These are phyloP conservation scores for Xylota segnis DNA, from an alignment of 2,888 invertebrate species.

Conservation along the genomic window DNA sequence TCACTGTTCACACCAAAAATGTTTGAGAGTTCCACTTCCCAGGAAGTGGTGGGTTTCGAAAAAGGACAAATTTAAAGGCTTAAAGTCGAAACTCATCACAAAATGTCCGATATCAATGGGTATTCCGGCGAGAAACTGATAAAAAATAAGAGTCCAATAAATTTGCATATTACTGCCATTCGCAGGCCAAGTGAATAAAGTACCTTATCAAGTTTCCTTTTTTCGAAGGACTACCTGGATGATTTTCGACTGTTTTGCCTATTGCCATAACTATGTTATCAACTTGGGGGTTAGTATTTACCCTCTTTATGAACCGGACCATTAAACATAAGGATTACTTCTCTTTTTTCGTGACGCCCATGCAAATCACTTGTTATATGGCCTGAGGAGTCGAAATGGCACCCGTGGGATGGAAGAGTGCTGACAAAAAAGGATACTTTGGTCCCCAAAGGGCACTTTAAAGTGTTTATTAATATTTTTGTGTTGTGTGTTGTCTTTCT, in stretches of 20 bases:
- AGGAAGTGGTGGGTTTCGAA: not conserved
- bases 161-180: conserved; percentile 29
- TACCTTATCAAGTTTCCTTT: not conserved
- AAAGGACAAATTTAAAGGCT: not conserved
- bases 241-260: conserved; percentile 1
- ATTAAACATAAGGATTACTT: conserved; percentile 52
- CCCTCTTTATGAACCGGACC: conserved; percentile 50
- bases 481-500: no score
- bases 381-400: conserved; percentile 30
- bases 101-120: not conserved
- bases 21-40: no score
- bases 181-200: not conserved
- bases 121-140: not conserved
- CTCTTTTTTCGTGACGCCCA: conserved; percentile 45
- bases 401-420: conserved; percentile 33
- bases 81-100: not conserved
- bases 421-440: conserved; percentile 15
- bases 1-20: not conserved
- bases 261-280: conserved; percentile 37
- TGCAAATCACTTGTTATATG: conserved; percentile 54
- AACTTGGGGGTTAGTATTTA: conserved; percentile 28
- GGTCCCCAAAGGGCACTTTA: conserved; percentile 27
- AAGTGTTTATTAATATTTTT: conserved; percentile 58
- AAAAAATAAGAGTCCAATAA: conserved; percentile 13
- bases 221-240: conserved; percentile 5